phyloP scores from a whole-genome alignment of 2,888 invertebrate genomes.

The Tolmerus cingulatus region DNA sequence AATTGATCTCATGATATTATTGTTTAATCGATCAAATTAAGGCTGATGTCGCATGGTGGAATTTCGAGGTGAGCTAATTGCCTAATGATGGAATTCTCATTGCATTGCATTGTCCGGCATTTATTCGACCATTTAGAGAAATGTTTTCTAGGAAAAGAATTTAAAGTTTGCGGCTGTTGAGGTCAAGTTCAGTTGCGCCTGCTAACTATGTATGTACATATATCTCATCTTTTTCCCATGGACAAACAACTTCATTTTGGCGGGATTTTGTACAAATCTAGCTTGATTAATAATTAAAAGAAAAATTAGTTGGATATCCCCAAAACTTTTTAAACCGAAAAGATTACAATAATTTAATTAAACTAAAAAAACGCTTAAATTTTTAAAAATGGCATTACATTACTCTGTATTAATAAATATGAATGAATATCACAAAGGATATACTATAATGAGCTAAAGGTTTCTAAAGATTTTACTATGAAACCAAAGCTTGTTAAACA shows the following conservation, averaged over 20 bases:
- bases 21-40: neutral
- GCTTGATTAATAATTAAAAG: no score
- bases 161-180: neutral
- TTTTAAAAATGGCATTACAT: no score
- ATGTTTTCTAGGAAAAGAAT: neutral
- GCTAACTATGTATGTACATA: neutral
- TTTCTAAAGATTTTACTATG: no score
- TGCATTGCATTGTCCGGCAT: neutral
- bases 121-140: neutral
- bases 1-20: neutral
- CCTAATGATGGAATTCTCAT: neutral
- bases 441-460: no score
- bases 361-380: no score
- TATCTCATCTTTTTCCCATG: neutral
- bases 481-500: no score
- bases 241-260: neutral
- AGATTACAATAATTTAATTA: no score
- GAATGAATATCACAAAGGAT: no score
- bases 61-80: neutral
- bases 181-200: neutral
- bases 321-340: no score
- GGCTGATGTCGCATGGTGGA: neutral
- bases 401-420: no score
- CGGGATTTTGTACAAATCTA: no score
- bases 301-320: no score